Percentiles rank a stretch among this genome's conserved stretches.
These are phyloP conservation scores for Calameuta pallipes DNA, from an alignment of 2,888 invertebrate species.

Conservation along the genomic window DNA sequence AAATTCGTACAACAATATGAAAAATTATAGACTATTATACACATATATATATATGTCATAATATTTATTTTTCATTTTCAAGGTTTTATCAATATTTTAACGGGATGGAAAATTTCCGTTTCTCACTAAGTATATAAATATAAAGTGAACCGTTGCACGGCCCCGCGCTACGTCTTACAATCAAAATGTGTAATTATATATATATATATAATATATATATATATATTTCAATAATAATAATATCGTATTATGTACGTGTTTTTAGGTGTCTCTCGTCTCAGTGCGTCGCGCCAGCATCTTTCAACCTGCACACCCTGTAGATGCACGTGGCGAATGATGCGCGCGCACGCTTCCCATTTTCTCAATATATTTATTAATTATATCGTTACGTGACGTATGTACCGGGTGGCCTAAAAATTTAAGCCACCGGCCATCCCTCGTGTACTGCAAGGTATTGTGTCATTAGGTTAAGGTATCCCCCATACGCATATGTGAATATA, in stretches of 20 bases:
- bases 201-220: constrained; percentile 20
- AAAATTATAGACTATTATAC: constrained; percentile 85
- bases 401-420: too few relatives aligned
- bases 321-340: neutral
- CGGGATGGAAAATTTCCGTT: constrained; percentile 76
- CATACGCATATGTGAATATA: constrained; percentile 14
- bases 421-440: constrained; percentile 14
- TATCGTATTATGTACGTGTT: constrained; percentile 14
- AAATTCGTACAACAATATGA: constrained; percentile 88
- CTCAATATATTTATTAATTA: neutral
- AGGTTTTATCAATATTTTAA: constrained; percentile 57
- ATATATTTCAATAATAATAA: constrained; percentile 17
- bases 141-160: constrained; percentile 43
- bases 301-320: neutral
- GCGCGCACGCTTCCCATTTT: neutral
- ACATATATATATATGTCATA: constrained; percentile 59
- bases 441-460: constrained; percentile 18
- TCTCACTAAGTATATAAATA: constrained; percentile 68
- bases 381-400: neutral
- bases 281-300: neutral
- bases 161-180: constrained; percentile 38
- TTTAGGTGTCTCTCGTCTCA: neutral
- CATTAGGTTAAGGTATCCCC: neutral
- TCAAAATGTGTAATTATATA: constrained; percentile 26
- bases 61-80: constrained; percentile 33